Conservation (phyloP, 2,113 vertebrate genomes). For the Muntiacus muntjak region DNA sequence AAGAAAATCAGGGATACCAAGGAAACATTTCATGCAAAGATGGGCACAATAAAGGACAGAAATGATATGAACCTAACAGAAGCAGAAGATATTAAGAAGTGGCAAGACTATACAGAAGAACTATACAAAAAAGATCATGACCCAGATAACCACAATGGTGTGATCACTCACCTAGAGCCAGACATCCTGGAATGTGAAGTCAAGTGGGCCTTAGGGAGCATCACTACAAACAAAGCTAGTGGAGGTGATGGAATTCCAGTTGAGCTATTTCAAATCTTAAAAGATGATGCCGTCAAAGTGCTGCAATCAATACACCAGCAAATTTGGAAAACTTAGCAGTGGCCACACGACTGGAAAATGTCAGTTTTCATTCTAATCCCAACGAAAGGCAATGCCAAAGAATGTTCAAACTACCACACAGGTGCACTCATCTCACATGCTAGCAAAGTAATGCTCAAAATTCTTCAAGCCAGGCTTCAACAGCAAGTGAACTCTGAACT, state of each 20-base stretch:
- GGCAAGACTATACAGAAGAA: background rate
- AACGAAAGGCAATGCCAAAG: background rate
- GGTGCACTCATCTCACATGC: background rate
- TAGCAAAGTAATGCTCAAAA: background rate
- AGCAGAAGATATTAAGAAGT: background rate
- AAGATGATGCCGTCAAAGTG: background rate
- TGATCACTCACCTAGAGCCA: background rate
- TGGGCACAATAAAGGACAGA: background rate
- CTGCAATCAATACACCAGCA: background rate
- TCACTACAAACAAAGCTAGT: background rate
- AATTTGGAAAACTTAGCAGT: background rate
- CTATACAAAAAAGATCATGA: background rate
- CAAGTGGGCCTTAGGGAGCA: background rate
- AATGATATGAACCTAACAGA: background rate
- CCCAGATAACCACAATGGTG: background rate
- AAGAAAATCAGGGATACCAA: background rate
- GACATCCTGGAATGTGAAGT: background rate
- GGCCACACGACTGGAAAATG: background rate
- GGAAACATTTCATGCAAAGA: background rate
- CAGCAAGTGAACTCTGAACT: background rate
- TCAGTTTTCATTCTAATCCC: background rate
- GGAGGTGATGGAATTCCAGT: background rate
- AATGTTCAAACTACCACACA: background rate
- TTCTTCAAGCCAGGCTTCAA: background rate
- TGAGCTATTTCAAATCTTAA: background rate